These are phyloP conservation scores for Melopsittacus undulatus DNA, from an alignment of 2,797 vertebrate genomes.

Conservation along the genomic window DNA sequence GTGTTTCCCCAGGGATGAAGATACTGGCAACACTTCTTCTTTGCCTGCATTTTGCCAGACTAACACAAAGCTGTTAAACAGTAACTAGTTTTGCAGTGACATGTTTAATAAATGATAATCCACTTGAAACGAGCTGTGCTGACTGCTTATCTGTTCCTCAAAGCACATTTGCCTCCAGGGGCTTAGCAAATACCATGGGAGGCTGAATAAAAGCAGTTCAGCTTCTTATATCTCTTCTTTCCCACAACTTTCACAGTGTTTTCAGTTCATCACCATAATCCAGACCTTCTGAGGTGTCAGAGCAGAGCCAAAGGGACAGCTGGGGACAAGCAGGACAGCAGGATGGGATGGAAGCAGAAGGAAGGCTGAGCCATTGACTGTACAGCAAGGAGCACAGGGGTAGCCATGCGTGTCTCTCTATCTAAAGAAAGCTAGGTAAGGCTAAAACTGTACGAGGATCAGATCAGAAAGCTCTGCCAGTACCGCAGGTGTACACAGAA, in stretches of 20 bases:
- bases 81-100: not conserved
- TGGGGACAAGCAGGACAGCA: not conserved
- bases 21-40: not conserved
- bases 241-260: accelerated
- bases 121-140: not conserved
- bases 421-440: not conserved
- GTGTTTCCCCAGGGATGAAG: not conserved
- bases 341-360: not conserved
- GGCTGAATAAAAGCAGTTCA: not conserved
- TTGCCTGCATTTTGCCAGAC: not conserved
- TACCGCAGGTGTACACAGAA: not conserved
- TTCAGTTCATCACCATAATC: not conserved
- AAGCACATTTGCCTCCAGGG: not conserved
- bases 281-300: not conserved
- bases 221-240: not conserved
- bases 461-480: not conserved
- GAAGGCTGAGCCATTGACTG: not conserved
- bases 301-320: not conserved
- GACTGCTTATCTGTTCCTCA: not conserved
- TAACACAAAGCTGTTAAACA: not conserved
- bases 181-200: not conserved
- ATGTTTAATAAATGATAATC: not conserved
- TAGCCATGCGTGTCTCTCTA: accelerated
- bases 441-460: not conserved
- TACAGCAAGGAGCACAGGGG: not conserved